Evolutionary conservation across 2,888 invertebrate species (phyloP).

Genomic region (Chalcosyrphus nemorum): DNA sequence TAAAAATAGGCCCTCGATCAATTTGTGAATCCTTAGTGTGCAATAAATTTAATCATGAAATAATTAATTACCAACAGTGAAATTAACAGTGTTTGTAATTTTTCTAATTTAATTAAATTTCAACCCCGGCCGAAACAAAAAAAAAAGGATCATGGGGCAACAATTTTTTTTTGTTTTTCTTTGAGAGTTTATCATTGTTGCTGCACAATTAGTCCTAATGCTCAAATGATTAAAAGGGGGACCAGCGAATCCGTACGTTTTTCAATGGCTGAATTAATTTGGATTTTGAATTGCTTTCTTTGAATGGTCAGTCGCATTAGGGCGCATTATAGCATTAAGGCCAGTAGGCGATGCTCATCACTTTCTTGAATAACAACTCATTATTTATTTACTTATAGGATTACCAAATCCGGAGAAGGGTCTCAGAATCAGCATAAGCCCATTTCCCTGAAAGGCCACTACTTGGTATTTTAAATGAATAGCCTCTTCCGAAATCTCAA

Average conservation of each 20-base stretch:
- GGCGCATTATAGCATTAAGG: neutral
- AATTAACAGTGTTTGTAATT: constrained; percentile 55
- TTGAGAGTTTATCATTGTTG: constrained; percentile 10
- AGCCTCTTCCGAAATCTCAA: no score
- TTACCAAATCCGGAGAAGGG: neutral
- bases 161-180: neutral
- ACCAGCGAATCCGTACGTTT: neutral
- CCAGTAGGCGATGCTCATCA: neutral
- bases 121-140: neutral
- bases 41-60: constrained; percentile 61
- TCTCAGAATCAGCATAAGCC: no score
- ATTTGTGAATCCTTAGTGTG: constrained; percentile 55
- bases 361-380: neutral
- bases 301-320: neutral
- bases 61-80: constrained; percentile 57
- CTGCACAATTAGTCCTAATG: neutral
- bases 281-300: neutral
- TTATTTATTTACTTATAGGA: neutral
- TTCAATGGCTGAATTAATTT: neutral
- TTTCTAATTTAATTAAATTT: constrained; percentile 60
- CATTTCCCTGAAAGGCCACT: no score
- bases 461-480: no score
- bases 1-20: constrained; percentile 38
- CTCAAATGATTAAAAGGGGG: neutral
- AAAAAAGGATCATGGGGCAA: neutral